phyloP scores from a whole-genome alignment of 2,888 invertebrate species.

The Mythimna impura region DNA sequence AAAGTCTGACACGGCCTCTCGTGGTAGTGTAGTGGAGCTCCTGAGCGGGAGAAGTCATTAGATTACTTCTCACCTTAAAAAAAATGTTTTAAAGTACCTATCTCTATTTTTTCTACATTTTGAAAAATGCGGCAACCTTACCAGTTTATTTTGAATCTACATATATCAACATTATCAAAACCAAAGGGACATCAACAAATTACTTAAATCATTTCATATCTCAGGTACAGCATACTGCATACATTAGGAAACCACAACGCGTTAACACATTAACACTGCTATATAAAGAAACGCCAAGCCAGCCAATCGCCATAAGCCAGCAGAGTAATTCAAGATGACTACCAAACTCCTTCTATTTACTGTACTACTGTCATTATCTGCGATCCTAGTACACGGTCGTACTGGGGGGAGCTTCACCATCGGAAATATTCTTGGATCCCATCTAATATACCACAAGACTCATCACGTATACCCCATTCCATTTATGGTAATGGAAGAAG shows the following conservation, averaged over 20 bases:
- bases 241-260: conserved; percentile 35
- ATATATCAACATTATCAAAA: not conserved
- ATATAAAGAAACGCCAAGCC: conserved; percentile 26
- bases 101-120: not conserved
- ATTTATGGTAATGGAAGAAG: conserved; percentile 57
- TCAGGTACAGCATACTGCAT: not conserved
- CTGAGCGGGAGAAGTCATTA: too few species aligned
- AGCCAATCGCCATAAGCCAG: too few species aligned
- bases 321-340: conserved; percentile 47
- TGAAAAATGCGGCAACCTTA: not conserved
- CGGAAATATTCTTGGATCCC: conserved; percentile 45
- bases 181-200: conserved; percentile 21
- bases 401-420: conserved; percentile 38
- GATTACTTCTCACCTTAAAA: too few species aligned
- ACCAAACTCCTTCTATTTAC: conserved; percentile 35
- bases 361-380: conserved; percentile 27
- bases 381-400: conserved; percentile 3
- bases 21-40: too few species aligned
- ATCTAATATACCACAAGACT: conserved; percentile 63
- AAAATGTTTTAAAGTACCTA: not conserved
- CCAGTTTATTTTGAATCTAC: not conserved
- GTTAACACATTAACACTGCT: conserved; percentile 25
- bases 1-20: too few species aligned
- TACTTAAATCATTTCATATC: conserved; percentile 10
- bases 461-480: conserved; percentile 62